These are phyloP conservation scores for Procambarus clarkii DNA, from an alignment of 1,140 invertebrate species.

Conservation along the genomic window DNA sequence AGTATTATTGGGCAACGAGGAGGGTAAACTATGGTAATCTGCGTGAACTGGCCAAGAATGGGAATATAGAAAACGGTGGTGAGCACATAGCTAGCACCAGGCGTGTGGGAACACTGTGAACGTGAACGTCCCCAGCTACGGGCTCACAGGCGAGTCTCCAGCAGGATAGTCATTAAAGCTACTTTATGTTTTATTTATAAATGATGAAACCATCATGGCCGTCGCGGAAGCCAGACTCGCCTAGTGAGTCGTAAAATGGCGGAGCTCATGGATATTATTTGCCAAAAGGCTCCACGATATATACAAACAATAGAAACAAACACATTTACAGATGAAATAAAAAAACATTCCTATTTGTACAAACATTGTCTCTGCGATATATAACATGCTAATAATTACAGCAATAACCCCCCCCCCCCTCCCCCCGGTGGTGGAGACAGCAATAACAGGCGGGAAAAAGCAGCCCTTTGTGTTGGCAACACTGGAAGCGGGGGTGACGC, in stretches of 20 bases:
- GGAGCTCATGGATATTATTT: neutral
- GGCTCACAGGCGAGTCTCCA: neutral
- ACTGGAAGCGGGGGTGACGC: neutral
- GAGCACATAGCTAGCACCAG: too few relatives aligned
- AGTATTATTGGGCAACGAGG: too few relatives aligned
- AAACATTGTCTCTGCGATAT: constrained; percentile 28
- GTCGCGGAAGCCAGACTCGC: neutral
- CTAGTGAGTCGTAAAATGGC: neutral
- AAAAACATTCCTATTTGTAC: constrained; percentile 48
- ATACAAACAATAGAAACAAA: neutral
- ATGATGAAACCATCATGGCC: neutral
- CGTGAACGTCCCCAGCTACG: neutral
- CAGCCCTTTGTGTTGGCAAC: constrained; percentile 11
- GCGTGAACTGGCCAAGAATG: too few relatives aligned
- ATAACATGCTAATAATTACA: constrained; percentile 43
- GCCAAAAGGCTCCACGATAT: neutral
- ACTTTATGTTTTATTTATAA: neutral
- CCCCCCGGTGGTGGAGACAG: constrained; percentile 18
- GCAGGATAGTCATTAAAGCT: neutral
- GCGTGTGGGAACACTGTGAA: too few relatives aligned
- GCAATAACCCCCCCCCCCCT: constrained; percentile 9
- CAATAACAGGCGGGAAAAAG: constrained; percentile 28
- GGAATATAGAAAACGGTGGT: too few relatives aligned
- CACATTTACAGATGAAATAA: constrained; percentile 13
- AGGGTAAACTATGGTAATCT: too few relatives aligned